Evolutionary conservation across 2,888 invertebrate species (phyloP), one percentile per base, ranked within the genome.

Genomic region (Scaptomyza caliginosa): DNA sequence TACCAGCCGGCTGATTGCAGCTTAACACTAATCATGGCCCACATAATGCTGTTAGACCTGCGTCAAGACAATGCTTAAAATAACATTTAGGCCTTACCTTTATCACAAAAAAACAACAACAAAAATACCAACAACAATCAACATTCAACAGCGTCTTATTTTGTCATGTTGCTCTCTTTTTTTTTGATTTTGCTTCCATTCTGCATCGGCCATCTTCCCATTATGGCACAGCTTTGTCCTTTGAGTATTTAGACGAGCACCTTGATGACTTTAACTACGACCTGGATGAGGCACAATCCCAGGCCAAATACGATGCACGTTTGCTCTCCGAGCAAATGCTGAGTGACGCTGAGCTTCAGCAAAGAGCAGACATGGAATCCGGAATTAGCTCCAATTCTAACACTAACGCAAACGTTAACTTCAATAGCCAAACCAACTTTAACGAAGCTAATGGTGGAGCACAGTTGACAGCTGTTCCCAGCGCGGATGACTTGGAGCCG

Each of bases 241-340:
- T 90, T 60, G 91, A 91, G 71, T 91, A 91, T 67, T 80, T 88
- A 36, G 91, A 91, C 59, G 90, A 90, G 74, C 90, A 89, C 67
- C 89, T 69, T 38, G 72, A 90, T 52, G 89, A 90, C 65, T 85
- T 89, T 65, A 89, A 88, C 50, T 91, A 91, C 62, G 91, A 91
- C 77, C 88, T 91, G 86, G 91, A 91, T 65, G 90, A 90, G 46
- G 90, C 89, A 46, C 91, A 91, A 73, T 91, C 91, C 36, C 89
- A 91, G 69, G 91, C 90, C 30, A 91, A 91, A 84, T 91, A 91
- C 70, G 91, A 91, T 86, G 88, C 91, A 55, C 89, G 89, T 59
- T 71, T 90, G 54, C 81, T 91, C 23, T 89, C 91, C 28, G 87
- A 90, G 58, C 90, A 90, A 81, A 85, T 90, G 87, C 77, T 90